Percentiles rank a stretch among this genome's conserved stretches.
These are phyloP conservation scores for Turnix velox DNA, from an alignment of 2,113 vertebrate species.

Conservation along the genomic window DNA sequence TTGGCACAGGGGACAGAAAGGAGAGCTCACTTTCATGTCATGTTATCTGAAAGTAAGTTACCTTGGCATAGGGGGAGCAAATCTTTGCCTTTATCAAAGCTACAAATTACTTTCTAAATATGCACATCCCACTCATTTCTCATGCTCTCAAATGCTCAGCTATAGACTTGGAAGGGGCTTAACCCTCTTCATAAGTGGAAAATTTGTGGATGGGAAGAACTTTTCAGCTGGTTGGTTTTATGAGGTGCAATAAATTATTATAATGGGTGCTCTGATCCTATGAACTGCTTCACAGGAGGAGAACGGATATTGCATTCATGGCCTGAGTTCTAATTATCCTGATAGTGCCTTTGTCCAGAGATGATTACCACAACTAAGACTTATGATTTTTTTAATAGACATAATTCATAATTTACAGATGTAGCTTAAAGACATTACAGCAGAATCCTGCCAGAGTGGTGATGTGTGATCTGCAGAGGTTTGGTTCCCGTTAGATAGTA, in stretches of 20 bases:
- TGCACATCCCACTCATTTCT: not conserved
- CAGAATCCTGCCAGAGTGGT: not conserved
- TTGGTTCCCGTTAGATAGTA: not conserved
- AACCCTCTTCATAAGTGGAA: not conserved
- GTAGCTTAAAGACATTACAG: not conserved
- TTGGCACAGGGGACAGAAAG: not conserved
- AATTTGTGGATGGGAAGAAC: not conserved
- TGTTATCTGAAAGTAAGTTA: not conserved
- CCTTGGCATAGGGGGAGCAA: not conserved
- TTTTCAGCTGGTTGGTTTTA: not conserved
- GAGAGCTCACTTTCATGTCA: rapidly evolving
- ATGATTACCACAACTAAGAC: not conserved
- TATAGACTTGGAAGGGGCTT: not conserved
- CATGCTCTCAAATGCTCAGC: not conserved
- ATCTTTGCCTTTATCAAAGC: not conserved
- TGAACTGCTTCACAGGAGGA: not conserved
- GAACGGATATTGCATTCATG: not conserved
- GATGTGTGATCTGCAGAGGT: not conserved
- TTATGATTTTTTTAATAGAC: conserved; percentile 1
- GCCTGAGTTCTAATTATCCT: not conserved
- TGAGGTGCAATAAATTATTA: not conserved
- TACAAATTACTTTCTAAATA: not conserved
- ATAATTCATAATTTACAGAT: conserved; percentile 15
- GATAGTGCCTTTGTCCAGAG: not conserved
- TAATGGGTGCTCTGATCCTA: not conserved